Evolutionary conservation across 2,888 invertebrate species (phyloP).

Genomic region (Teleogryllus oceanicus): DNA sequence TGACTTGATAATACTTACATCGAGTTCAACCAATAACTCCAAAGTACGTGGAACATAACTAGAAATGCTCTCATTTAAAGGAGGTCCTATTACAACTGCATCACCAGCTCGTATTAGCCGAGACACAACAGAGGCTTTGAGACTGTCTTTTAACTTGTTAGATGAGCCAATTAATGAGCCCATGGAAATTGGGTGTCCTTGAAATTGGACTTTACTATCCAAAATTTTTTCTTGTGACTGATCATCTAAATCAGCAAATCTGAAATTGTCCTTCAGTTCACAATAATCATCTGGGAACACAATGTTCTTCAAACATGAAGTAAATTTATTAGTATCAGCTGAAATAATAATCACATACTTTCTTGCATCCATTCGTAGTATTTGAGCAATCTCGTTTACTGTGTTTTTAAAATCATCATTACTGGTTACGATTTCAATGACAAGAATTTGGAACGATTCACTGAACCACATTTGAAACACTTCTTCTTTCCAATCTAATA

Average conservation of each 20-base stretch:
- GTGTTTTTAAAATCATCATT: not conserved
- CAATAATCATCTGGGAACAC: not conserved
- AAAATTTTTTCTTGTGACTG: not conserved
- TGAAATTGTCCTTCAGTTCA: not conserved
- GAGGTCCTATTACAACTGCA: not conserved
- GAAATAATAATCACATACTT: not conserved
- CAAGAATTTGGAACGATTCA: not conserved
- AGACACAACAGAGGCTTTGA: not conserved
- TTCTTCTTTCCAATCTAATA: not conserved
- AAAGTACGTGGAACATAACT: not conserved
- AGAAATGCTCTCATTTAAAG: not conserved
- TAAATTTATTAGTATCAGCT: not conserved
- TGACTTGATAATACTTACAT: not conserved
- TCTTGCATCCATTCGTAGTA: not conserved
- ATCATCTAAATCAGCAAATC: slow-evolving; percentile 18
- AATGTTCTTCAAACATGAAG: not conserved
- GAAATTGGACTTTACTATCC: not conserved
- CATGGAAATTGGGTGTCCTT: not conserved
- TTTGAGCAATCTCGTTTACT: not conserved
- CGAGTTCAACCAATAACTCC: not conserved
- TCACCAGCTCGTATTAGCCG: not conserved
- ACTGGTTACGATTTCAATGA: not conserved
- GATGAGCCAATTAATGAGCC: not conserved
- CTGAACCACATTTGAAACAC: not conserved
- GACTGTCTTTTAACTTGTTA: not conserved